A percentile compares a stretch with the other conserved stretches of the same genome.
These are phyloP conservation scores for Vulpes ferrilata DNA, from an alignment of 2,113 vertebrate species.

Conservation along the genomic window DNA sequence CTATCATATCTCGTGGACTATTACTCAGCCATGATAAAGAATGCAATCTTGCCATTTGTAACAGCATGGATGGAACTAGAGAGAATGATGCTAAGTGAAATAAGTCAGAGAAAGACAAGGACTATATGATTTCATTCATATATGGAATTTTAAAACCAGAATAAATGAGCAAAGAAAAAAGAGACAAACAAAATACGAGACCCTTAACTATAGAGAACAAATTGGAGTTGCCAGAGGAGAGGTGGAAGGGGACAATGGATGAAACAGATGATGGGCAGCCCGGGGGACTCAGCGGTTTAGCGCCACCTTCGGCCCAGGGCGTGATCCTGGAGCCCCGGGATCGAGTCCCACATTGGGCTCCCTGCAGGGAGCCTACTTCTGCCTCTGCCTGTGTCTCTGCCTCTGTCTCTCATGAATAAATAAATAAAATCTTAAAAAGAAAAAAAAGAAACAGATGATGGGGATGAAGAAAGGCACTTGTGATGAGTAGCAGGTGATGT, in stretches of 20 bases:
- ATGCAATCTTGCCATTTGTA: background rate
- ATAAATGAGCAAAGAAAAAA: background rate
- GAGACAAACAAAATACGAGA: background rate
- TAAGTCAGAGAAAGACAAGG: background rate
- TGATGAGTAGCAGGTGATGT: background rate
- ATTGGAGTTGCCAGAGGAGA: background rate
- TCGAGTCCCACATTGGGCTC: too few relatives aligned
- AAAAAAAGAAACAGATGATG: background rate
- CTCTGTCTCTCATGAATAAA: too few relatives aligned
- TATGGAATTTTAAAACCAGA: background rate
- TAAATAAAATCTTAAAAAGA: too few relatives aligned
- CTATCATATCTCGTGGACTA: too few relatives aligned
- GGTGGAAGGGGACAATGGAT: background rate
- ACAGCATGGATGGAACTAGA: background rate
- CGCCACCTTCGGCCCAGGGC: too few relatives aligned
- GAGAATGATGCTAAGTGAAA: background rate
- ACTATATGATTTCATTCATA: background rate
- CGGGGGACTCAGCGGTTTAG: too few relatives aligned
- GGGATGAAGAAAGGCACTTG: background rate
- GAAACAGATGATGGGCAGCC: background rate
- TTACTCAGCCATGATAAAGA: background rate
- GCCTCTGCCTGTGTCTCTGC: too few relatives aligned
- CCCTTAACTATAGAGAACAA: background rate
- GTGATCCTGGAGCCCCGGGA: too few relatives aligned
- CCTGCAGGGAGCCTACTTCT: too few relatives aligned